Evolutionary conservation across 64 coral and sea anemone genomes (phyloP).

Genomic region (Catalaphyllia jardinei): DNA sequence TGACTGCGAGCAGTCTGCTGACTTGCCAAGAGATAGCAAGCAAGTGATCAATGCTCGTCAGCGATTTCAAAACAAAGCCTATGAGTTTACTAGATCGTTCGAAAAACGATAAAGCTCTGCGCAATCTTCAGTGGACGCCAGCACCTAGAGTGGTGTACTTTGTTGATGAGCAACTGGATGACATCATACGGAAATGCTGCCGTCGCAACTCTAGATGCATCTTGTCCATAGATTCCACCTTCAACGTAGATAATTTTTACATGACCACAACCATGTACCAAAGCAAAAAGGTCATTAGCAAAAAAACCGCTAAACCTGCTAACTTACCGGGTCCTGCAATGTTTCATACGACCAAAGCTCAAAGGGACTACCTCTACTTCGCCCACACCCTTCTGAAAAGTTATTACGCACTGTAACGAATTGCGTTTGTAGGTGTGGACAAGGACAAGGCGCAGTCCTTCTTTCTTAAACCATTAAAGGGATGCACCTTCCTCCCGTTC

Average conservation of each 20-base stretch:
- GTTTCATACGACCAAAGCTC: slow-evolving; percentile 53
- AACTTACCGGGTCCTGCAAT: slow-evolving; percentile 53
- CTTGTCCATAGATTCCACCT: slow-evolving; percentile 52
- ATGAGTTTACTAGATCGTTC: slow-evolving; percentile 14
- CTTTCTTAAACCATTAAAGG: slow-evolving; percentile 47
- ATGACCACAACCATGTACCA: slow-evolving; percentile 53
- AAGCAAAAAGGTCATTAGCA: slow-evolving; percentile 38
- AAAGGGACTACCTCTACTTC: slow-evolving; percentile 49
- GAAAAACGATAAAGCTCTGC: background rate
- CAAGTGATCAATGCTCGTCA: slow-evolving; percentile 17
- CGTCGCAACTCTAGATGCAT: slow-evolving; percentile 17
- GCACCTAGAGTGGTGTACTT: slow-evolving; percentile 46
- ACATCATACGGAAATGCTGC: slow-evolving; percentile 51
- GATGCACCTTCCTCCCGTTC: slow-evolving; percentile 12
- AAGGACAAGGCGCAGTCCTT: slow-evolving; percentile 29
- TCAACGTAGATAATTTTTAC: slow-evolving; percentile 54
- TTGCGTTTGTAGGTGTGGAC: slow-evolving; percentile 50
- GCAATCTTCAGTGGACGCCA: slow-evolving; percentile 60
- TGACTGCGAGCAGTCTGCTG: background rate
- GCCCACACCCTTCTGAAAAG: slow-evolving; percentile 45
- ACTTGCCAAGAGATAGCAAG: slow-evolving; percentile 45
- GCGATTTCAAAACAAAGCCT: background rate
- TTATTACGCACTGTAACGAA: slow-evolving; percentile 13
- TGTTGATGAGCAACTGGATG: slow-evolving; percentile 42
- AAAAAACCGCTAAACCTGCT: slow-evolving; percentile 33